Base-by-base conservation (phyloP, 2,113 vertebrate species). In the Falcunculus frontatus region DNA sequence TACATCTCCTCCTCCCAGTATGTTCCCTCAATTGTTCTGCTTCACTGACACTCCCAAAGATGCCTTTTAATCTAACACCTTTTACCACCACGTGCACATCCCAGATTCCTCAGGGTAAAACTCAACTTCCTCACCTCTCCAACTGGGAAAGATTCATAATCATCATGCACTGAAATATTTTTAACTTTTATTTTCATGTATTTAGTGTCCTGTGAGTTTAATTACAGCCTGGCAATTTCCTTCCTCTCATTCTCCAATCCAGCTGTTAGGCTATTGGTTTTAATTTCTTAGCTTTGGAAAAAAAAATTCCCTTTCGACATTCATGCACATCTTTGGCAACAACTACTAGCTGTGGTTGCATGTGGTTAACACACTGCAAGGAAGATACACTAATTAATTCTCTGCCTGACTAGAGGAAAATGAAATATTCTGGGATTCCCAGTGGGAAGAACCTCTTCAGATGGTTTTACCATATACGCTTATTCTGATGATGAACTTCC, bases 111-210 rank as follows among this genome's bases (percentile, higher is more conserved):
- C 56, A 87, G 74, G 76, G 67, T 76, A 81, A 69, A 76, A 72
- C 52, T 84, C 86, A 83, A 18, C 90, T 95, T 77, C 93, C 73
- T 94, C 78, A 78, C 62, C 55, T 65, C 81, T 93, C 77, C 93
- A 75, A 55, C 30, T 4, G 33, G 84, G 50, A 74, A 70, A 88
- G 75, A 60, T 11, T 52, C 23, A n/a, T 33, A 39, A 56, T 79
- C 30, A 20, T 62, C 77, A 78, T 8, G 47, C 69, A 10, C 35
- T 13, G 23, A 59, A 83, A 78, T 49, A 65, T 50, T 76, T 92
- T 81, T 49, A 33, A 70, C 42, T 80, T 30, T 16, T 60, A 16
- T 93, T 90, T 90, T 86, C 44, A 62, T n/a, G 6, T 63, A 37
- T 87, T 91, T 84, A 47, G 57, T 20, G 3, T 75, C 35, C 79